phyloP scores from a whole-genome alignment of 2,113 vertebrate genomes.

The Urocolius indicus region DNA sequence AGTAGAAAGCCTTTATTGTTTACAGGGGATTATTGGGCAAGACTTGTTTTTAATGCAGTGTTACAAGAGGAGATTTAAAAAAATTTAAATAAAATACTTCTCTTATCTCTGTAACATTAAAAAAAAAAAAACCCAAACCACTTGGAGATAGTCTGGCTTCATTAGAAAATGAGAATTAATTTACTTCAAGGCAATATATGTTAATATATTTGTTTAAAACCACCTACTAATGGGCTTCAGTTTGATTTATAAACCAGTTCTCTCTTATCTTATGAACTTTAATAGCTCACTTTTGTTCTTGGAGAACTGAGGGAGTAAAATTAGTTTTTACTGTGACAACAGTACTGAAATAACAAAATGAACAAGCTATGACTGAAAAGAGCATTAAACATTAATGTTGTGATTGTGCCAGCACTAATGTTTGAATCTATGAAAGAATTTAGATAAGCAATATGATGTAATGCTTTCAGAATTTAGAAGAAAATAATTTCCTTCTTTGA shows the following conservation, averaged over 20 bases:
- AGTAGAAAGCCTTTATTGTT: background rate
- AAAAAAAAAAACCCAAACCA: background rate
- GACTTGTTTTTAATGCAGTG: background rate
- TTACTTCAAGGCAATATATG: background rate
- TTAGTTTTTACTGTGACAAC: slow-evolving; percentile 37
- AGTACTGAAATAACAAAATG: slow-evolving; percentile 40
- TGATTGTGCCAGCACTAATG: slow-evolving; percentile 20
- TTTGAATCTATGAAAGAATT: slow-evolving; percentile 52
- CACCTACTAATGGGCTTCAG: background rate
- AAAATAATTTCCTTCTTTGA: slow-evolving; percentile 40
- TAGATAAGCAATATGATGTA: slow-evolving; percentile 61
- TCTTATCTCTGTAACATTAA: background rate
- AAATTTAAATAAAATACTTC: background rate
- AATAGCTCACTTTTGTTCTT: slow-evolving; percentile 29
- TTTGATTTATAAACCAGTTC: slow-evolving; percentile 34
- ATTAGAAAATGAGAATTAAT: background rate
- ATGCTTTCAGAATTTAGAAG: slow-evolving; percentile 44
- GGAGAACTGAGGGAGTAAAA: background rate
- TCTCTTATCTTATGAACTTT: slow-evolving; percentile 2
- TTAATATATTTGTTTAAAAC: background rate
- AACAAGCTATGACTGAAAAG: slow-evolving; percentile 30
- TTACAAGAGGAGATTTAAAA: background rate
- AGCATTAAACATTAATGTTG: slow-evolving; percentile 42
- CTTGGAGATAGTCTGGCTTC: background rate
- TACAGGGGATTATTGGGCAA: rapidly evolving